Evolutionary conservation across 23 tunicate genomes (phyloP).

Genomic region (Corella eumyota): DNA sequence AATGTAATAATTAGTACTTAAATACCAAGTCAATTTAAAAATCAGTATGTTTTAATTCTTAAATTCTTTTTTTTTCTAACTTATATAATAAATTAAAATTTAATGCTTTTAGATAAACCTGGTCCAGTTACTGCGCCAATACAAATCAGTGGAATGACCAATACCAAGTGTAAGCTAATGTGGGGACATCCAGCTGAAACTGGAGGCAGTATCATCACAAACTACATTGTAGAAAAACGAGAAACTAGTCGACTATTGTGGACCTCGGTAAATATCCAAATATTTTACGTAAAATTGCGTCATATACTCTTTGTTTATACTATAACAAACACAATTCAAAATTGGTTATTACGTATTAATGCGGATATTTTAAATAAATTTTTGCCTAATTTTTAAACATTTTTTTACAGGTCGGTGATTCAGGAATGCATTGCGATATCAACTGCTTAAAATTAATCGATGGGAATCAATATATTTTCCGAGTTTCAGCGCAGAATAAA

Average conservation of each 20-base stretch:
- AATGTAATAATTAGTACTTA: too few species aligned
- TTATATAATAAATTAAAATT: too few species aligned
- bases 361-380: background rate
- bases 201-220: constrained; percentile 83
- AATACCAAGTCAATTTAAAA: too few species aligned
- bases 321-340: background rate
- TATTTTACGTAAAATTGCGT: too few species aligned
- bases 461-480: constrained; percentile 85
- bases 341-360: background rate
- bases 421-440: constrained; percentile 49
- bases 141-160: constrained; percentile 44
- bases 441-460: constrained; percentile 52
- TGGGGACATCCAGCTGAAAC: constrained; percentile 59
- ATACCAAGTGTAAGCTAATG: constrained; percentile 43
- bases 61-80: too few species aligned
- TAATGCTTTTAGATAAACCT: constrained; percentile 81
- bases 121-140: constrained; percentile 79
- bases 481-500: constrained; percentile 86
- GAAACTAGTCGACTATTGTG: constrained; percentile 90
- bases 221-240: constrained; percentile 82
- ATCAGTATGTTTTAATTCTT: too few species aligned
- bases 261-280: constrained; percentile 42
- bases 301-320: background rate
- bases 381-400: background rate
- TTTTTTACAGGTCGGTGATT: constrained; percentile 44